These are phyloP conservation scores for Protosalanx chinensis DNA, from an alignment of 2,797 vertebrate genomes.

Conservation along the genomic window DNA sequence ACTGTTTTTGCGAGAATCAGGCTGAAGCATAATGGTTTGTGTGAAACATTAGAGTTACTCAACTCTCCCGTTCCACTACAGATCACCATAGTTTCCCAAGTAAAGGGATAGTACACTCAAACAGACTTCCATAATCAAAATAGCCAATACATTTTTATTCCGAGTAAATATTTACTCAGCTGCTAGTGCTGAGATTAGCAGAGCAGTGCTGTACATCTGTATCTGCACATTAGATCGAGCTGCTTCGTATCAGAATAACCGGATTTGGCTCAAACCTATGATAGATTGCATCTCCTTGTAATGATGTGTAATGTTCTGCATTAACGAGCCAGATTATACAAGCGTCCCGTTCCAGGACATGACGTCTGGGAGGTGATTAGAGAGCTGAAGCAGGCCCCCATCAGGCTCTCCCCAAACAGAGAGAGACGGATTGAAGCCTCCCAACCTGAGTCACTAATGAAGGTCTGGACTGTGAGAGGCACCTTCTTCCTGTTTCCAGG, in stretches of 20 bases:
- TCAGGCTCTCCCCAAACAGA: conserved; percentile 12
- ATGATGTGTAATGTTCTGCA: conserved; percentile 33
- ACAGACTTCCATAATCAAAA: neutral
- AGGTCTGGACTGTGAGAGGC: conserved; percentile 25
- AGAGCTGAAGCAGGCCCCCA: conserved; percentile 33
- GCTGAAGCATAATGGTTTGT: neutral
- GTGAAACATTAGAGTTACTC: conserved; percentile 16
- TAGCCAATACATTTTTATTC: too few relatives aligned
- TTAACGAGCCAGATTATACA: conserved; percentile 35
- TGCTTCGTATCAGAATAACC: conserved; percentile 20
- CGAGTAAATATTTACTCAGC: neutral
- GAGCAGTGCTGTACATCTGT: neutral
- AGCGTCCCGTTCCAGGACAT: conserved; percentile 22
- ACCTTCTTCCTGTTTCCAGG: too few relatives aligned
- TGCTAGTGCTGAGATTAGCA: neutral
- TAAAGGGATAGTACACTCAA: neutral
- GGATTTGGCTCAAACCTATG: conserved; percentile 29
- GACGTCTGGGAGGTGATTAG: conserved; percentile 47
- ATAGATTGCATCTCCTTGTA: conserved; percentile 26
- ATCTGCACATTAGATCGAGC: conserved; percentile 11
- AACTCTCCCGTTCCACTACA: conserved; percentile 25
- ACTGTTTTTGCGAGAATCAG: neutral
- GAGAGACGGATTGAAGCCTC: conserved; percentile 12
- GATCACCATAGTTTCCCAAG: neutral
- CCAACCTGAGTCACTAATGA: conserved; percentile 14